These are phyloP conservation scores for Maniola jurtina DNA, from an alignment of 1,140 invertebrate genomes.

Conservation along the genomic window DNA sequence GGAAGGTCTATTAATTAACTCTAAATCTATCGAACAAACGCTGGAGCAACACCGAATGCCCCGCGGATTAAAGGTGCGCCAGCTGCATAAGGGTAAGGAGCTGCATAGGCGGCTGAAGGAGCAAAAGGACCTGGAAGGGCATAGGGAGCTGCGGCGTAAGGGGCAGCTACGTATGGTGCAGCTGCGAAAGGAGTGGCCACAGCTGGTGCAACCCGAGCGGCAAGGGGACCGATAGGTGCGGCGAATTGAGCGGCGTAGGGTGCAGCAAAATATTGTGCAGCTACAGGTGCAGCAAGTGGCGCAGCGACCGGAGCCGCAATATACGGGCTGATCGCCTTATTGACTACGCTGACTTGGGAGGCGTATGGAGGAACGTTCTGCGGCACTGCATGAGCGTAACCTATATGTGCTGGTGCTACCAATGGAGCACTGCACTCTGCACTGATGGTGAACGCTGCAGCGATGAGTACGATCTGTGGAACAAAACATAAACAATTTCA, in stretches of 20 bases:
- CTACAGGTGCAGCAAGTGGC: conserved; percentile 34
- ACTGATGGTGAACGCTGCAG: conserved; percentile 58
- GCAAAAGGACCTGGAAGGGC: conserved; percentile 36
- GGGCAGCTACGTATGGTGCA: conserved; percentile 34
- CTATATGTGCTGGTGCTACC: conserved; percentile 58
- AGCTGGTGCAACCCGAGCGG: conserved; percentile 22
- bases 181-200: conserved; percentile 25
- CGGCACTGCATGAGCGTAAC: conserved; percentile 71
- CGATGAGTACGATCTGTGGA: conserved; percentile 67
- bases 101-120: neutral
- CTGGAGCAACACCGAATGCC: conserved; percentile 54
- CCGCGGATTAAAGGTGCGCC: conserved; percentile 49
- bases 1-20: conserved; percentile 62
- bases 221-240: conserved; percentile 31
- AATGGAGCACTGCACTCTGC: conserved; percentile 70
- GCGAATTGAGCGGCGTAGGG: conserved; percentile 38
- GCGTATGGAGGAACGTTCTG: conserved; percentile 80
- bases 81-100: conserved; percentile 43
- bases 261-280: conserved; percentile 50
- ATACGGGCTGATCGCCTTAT: conserved; percentile 60
- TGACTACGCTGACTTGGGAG: conserved; percentile 76
- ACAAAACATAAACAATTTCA: conserved; percentile 16
- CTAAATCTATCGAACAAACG: conserved; percentile 71
- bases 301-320: conserved; percentile 49
- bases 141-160: conserved; percentile 42